These are phyloP conservation scores for Bolinopsis microptera DNA, from an alignment of 37 sponge, comb jelly and placozoan genomes.

Conservation along the genomic window DNA sequence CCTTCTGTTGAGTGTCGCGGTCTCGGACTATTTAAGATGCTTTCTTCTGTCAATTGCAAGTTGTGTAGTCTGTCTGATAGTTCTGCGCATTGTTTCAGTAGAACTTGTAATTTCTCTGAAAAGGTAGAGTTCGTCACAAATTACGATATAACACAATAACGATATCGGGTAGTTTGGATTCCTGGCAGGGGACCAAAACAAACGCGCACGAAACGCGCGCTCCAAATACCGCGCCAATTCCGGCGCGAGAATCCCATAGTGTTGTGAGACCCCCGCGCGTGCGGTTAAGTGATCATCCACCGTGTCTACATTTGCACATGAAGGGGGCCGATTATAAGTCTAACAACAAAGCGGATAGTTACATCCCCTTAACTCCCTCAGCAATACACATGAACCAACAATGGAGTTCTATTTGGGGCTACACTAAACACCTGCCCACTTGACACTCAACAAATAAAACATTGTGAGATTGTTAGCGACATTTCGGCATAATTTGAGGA, in stretches of 20 bases:
- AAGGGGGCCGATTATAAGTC: not conserved
- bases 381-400: not conserved
- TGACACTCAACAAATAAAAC: not conserved
- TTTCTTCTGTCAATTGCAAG: not conserved
- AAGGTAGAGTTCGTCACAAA: not conserved
- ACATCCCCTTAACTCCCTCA: not conserved
- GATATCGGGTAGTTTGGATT: too few species aligned
- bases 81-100: slow-evolving; percentile 5
- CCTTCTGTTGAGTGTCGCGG: not conserved
- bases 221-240: not conserved
- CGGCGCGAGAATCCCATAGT: not conserved
- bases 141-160: too few species aligned
- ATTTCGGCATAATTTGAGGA: too few species aligned
- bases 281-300: not conserved
- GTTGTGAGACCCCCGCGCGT: not conserved
- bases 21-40: not conserved
- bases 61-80: not conserved
- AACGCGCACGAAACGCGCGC: not conserved
- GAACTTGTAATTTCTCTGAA: not conserved
- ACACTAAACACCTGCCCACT: not conserved
- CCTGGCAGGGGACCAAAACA: not conserved
- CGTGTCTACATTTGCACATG: not conserved
- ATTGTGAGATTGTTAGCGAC: not conserved
- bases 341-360: not conserved
- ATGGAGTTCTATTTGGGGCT: not conserved